A percentile compares a stretch with the other conserved stretches of the same genome.
Evolutionary conservation across 1,140 invertebrate genomes (phyloP).

Genomic region (Gryllus bimaculatus): DNA sequence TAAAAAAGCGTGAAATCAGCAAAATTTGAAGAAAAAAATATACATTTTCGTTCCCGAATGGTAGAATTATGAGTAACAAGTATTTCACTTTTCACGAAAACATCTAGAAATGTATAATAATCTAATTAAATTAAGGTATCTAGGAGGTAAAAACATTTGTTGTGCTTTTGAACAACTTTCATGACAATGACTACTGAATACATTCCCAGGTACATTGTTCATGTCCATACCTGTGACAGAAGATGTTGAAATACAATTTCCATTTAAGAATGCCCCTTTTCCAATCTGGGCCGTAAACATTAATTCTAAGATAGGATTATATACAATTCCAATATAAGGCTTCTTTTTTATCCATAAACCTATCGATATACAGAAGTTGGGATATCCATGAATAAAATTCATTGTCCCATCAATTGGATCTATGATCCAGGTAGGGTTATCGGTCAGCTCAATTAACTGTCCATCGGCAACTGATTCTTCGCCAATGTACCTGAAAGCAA

Average conservation of each 20-base stretch:
- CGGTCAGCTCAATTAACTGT: constrained; percentile 63
- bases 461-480: constrained; percentile 77
- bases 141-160: no score
- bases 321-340: constrained; percentile 72
- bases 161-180: no score
- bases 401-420: constrained; percentile 87
- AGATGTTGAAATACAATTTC: constrained; percentile 28
- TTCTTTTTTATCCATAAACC: constrained; percentile 61
- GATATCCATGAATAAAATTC: constrained; percentile 83
- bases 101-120: no score
- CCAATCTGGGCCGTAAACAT: constrained; percentile 79
- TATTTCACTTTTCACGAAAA: no score
- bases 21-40: no score
- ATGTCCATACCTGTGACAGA: no score
- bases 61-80: no score
- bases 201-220: no score
- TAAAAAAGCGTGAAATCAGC: no score
- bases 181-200: no score
- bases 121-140: no score
- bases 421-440: constrained; percentile 95
- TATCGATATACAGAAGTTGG: constrained; percentile 72
- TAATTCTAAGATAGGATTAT: constrained; percentile 80
- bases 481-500: constrained; percentile 78
- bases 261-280: constrained; percentile 83
- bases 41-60: no score